phyloP scores from a whole-genome alignment of 2,888 invertebrate species.

The Drosophila borealis region DNA sequence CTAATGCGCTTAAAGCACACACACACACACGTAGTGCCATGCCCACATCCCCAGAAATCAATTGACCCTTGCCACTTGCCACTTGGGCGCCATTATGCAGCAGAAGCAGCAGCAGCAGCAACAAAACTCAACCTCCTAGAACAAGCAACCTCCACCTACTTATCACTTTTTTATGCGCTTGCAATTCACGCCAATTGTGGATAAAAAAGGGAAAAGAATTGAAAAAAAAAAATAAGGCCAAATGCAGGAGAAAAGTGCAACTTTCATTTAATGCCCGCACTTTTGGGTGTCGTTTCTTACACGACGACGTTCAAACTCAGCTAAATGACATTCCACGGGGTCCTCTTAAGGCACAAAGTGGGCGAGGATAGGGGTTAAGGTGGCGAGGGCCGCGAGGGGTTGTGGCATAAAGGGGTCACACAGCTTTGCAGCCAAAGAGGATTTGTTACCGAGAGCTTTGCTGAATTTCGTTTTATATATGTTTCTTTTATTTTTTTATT shows the following conservation, averaged over 20 bases:
- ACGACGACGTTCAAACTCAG: conserved; percentile 64
- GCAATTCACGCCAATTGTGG: conserved; percentile 74
- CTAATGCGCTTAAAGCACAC: conserved; percentile 57
- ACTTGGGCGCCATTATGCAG: conserved; percentile 52
- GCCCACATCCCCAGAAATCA: conserved; percentile 60
- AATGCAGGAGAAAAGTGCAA: conserved; percentile 36
- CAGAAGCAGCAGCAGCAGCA: conserved; percentile 28
- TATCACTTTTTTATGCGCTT: conserved; percentile 60
- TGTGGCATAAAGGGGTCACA: conserved; percentile 4
- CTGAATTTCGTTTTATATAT: conserved; percentile 11
- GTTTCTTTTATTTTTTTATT: conserved; percentile 14
- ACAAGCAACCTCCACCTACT: conserved; percentile 24
- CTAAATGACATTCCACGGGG: conserved; percentile 67
- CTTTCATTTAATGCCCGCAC: conserved; percentile 74
- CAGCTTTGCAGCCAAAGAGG: conserved; percentile 43
- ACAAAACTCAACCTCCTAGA: conserved; percentile 3
- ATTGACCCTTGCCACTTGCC: conserved; percentile 68
- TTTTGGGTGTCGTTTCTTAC: conserved; percentile 69
- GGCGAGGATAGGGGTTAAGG: background rate
- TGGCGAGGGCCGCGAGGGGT: background rate
- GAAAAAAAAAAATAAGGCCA: conserved; percentile 6
- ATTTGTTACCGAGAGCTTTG: conserved; percentile 38
- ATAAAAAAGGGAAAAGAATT: conserved; percentile 9
- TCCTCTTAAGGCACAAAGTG: conserved; percentile 15
- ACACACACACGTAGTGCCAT: conserved; percentile 6